Evolutionary conservation across 2,888 invertebrate genomes (phyloP), one percentile per base, ranked within the genome.

Genomic region (Dolichomitus sp.): DNA sequence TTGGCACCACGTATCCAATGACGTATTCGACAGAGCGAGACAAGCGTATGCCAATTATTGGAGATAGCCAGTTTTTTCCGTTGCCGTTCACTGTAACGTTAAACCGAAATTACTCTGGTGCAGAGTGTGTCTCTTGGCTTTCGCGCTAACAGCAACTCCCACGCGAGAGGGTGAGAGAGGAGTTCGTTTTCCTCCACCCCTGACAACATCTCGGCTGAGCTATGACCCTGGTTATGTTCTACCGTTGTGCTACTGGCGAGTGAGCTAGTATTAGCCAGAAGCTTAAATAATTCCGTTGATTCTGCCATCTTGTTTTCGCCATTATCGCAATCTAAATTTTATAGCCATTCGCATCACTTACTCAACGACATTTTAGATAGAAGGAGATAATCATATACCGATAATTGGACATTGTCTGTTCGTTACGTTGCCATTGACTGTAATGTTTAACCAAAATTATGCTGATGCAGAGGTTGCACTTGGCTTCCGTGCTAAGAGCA

Each of bases 121-220:
- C 65, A 72, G 17, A 33, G 14, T 79, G 57, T 52, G 40, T 57
- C 37, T 48, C 30, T 68, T 54, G 42, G 68, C 70, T 70, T 75
- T 70, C 82, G 69, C 79, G 79, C 82, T 79, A 79, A 79, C 79
- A 79, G 82, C 82, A 70, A 81, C 68, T 74, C 61, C 23, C 23
- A 23, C 23, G 23, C 23, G 23, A 1, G 69, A 48, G 63, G 59
- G 59, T 40, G 50, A 59, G 52, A 33, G 37, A 68, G 70, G 57
- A 30, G 4, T 33, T 33, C 33, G 33, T 6, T 33, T 33, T 1
- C 33, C 4, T 23, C 23, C 1, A 23, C 23, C 33, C 33, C 33
- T 33, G 5, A 6, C 33, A 33, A 33, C 33, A 33, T 33, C 4
- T 33, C 33, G 33, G 4, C 33, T 33, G 6, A 33, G 33, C 33